These are phyloP conservation scores for Pomatostomus ruficeps DNA, from an alignment of 2,113 vertebrate genomes.

Conservation along the genomic window DNA sequence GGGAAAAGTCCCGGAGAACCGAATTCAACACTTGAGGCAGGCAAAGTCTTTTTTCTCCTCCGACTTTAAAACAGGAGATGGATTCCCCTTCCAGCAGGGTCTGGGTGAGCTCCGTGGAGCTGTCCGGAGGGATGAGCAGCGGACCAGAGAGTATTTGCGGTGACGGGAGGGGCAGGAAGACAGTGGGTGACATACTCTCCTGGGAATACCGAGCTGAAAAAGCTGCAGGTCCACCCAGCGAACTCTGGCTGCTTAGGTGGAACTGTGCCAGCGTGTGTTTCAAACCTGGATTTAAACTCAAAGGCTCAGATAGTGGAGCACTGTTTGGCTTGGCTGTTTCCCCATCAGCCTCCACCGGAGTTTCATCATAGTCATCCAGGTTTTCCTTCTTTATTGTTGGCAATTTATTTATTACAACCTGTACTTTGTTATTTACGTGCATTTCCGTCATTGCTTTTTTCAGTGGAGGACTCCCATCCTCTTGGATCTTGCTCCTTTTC, in stretches of 20 bases:
- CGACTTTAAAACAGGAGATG: constrained; percentile 95
- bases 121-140: constrained; percentile 92
- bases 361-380: constrained; percentile 78
- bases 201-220: constrained; percentile 92
- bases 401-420: constrained; percentile 75
- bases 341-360: constrained; percentile 61
- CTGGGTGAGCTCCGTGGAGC: constrained; percentile 95
- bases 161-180: constrained; percentile 85
- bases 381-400: constrained; percentile 88
- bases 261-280: constrained; percentile 97
- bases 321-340: constrained; percentile 67
- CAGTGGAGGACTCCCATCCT: constrained; percentile 83
- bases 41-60: constrained; percentile 95
- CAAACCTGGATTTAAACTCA: constrained; percentile 92
- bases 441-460: constrained; percentile 90
- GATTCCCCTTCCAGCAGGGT: constrained; percentile 92
- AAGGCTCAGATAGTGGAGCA: constrained; percentile 75
- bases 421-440: constrained; percentile 77
- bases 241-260: constrained; percentile 96
- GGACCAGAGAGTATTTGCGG: constrained; percentile 90
- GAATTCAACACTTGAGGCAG: constrained; percentile 97
- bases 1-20: constrained; percentile 91
- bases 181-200: constrained; percentile 80
- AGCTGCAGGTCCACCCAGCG: constrained; percentile 91
- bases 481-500: constrained; percentile 74